phyloP scores from a whole-genome alignment of 2,113 vertebrate genomes.

The Panurus biarmicus region DNA sequence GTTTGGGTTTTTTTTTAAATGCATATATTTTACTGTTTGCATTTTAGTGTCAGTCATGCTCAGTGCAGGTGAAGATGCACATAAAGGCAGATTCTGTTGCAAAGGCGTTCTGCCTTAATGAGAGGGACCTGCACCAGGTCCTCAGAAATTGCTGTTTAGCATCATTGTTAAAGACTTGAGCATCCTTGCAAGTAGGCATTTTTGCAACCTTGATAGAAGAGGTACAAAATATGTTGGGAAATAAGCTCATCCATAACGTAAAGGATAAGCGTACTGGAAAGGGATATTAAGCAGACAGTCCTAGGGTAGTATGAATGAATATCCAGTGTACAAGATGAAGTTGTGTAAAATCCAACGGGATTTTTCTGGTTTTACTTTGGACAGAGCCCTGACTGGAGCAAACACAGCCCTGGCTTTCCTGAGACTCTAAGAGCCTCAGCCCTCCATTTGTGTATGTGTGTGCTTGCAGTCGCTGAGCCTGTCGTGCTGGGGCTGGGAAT shows the following conservation, averaged over 20 bases:
- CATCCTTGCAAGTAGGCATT: background rate
- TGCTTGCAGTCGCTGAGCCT: accelerated
- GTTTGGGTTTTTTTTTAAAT: background rate
- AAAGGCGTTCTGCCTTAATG: background rate
- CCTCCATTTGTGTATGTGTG: background rate
- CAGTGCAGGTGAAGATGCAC: background rate
- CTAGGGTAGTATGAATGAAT: background rate
- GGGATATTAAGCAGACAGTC: background rate
- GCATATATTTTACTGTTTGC: background rate
- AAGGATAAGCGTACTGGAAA: background rate
- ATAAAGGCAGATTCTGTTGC: background rate
- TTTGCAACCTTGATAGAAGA: background rate
- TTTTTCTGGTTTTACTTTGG: background rate
- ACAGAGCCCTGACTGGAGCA: background rate
- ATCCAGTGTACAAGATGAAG: background rate
- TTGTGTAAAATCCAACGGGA: background rate
- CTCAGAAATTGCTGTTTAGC: background rate
- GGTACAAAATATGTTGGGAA: background rate
- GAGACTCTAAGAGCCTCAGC: background rate
- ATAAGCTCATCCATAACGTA: background rate
- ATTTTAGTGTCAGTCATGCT: background rate
- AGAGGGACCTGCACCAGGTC: background rate
- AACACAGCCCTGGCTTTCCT: background rate
- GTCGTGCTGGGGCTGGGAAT: accelerated
- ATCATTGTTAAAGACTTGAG: background rate